Evolutionary conservation across 2,888 invertebrate genomes (phyloP), one percentile per base, ranked within the genome.

Genomic region (Heterodera filipjevi): DNA sequence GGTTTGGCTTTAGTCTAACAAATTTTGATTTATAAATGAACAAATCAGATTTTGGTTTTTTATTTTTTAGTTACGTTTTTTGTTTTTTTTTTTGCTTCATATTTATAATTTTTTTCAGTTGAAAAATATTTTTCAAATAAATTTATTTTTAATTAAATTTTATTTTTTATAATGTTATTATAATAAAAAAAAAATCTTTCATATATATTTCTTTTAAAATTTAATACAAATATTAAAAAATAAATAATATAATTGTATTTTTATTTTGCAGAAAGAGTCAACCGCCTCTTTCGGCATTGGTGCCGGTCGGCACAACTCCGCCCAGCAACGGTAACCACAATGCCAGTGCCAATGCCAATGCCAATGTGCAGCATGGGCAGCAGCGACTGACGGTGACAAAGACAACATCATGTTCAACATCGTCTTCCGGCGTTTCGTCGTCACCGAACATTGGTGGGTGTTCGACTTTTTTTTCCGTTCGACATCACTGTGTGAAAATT

Each of bases 371-470:
- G 16, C 49, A n/a, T 10, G n/a, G 10, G 27, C 59, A 59, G 1
- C 59, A 59, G 27, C 59, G 12, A 27, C 59, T 27, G 59, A n/a
- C 59, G 59, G 59, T 59, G 59, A 27, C n/a, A 59, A 59, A 59
- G 59, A 59, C n/a, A 66, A 35, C 75, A 46, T 46, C 66, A 44
- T 75, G 49, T 32, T 75, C 59, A 10, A 59, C 66, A 19, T 75
- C 75, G 27, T 75, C 75, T 1, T 75, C 75, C 32, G 75, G 75
- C 68, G 75, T 75, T 33, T 75, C 75, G 30, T 75, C 75, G 6
- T 75, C 75, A 8, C 75, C 75, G n/a, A 66, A 66, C 30, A 33
- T 39, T 39, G 12, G 12, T 39, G 39, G 39, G n/a, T n/a, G n/a
- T n/a, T n/a, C n/a, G n/a, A n/a, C n/a, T n/a, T n/a, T n/a, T n/a